Evolutionary conservation across 2,888 invertebrate genomes (phyloP), one percentile per base, ranked within the genome.

Genomic region (Caradrina clavipalpis): DNA sequence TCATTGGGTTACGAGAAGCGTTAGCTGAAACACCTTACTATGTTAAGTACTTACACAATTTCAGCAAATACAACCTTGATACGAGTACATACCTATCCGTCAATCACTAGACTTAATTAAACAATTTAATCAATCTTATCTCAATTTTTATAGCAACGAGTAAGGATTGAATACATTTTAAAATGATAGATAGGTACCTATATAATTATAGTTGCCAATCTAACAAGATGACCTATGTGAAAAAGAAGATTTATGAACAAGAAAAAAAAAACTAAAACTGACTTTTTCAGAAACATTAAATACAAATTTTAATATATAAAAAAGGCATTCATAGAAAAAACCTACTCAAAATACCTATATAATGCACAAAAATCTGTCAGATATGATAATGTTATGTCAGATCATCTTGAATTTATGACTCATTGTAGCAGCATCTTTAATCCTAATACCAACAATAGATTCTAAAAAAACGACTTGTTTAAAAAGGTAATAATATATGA

Each of bases 1-100:
- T 88, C 88, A 88, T 79, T 87, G 80, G 86, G 84, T 87, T 84
- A 86, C n/a, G 74, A 81, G 82, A 80, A 74, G 75, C 74, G 66
- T 39, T 70, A 26, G 31, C 73, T 71, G 50, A 68, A 81, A 78
- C 68, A 75, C 71, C 73, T 71, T 26, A 35, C 22, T 69, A 42
- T 61, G 51, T 50, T 39, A 22, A 19, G 22, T 7, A 39, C n/a
- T n/a, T 73, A 39, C 11, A 39, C 2, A 39, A 39, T 39, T 47
- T 39, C 5, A 35, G 0, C 50, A 56, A 19, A 70, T 47, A 49
- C 31, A 19, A 19, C 22, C 6, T 55, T 51, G 7, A 31, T n/a
- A 8, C 19, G 19, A 5, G 15, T 15, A 13, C 42, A 15, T 42
- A 45, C 45, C 10, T 45, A 17, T 45, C 8, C 45, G 2, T 54